Percentiles rank a stretch among this genome's conserved stretches.
Evolutionary conservation across 2,888 invertebrate genomes (phyloP).

Genomic region (Epiblema foenella): DNA sequence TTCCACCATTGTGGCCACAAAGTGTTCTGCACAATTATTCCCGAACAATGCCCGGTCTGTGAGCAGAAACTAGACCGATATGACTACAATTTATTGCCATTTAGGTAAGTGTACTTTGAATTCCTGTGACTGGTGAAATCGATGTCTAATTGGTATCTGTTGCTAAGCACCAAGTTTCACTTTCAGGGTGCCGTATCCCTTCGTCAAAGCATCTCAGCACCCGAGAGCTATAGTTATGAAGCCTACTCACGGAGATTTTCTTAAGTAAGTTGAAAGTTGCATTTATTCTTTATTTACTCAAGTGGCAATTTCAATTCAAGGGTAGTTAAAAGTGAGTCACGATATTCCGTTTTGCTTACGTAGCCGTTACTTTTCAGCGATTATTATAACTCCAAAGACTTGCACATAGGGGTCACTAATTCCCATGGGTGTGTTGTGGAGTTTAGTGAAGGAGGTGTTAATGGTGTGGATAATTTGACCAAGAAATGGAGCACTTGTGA

Average conservation of each 20-base stretch:
- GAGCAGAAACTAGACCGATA: slow-evolving; percentile 81
- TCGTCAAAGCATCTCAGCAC: slow-evolving; percentile 91
- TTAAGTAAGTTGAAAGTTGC: slow-evolving; percentile 87
- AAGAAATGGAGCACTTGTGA: slow-evolving; percentile 86
- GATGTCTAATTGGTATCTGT: slow-evolving; percentile 50
- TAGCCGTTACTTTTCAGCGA: slow-evolving; percentile 84
- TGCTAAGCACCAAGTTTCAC: slow-evolving; percentile 66
- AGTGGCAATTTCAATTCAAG: slow-evolving; percentile 36
- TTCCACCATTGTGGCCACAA: slow-evolving; percentile 94
- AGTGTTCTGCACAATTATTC: slow-evolving; percentile 92
- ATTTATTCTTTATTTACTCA: slow-evolving; percentile 35
- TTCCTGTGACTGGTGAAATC: slow-evolving; percentile 26
- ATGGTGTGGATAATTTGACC: slow-evolving; percentile 80
- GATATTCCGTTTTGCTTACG: slow-evolving; percentile 46
- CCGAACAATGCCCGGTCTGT: slow-evolving; percentile 92
- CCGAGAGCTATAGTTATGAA: slow-evolving; percentile 93
- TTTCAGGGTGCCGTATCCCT: slow-evolving; percentile 93
- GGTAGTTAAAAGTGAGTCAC: slow-evolving; percentile 50
- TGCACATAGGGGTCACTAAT: slow-evolving; percentile 96
- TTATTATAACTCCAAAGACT: slow-evolving; percentile 92
- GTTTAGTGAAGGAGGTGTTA: slow-evolving; percentile 92
- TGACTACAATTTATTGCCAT: slow-evolving; percentile 90
- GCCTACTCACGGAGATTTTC: slow-evolving; percentile 94
- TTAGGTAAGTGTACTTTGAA: slow-evolving; percentile 82
- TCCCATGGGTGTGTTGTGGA: slow-evolving; percentile 92